Percentiles rank a stretch among this genome's conserved stretches.
These are phyloP conservation scores for Oryctes rhinoceros DNA, from an alignment of 1,140 invertebrate species.

Conservation along the genomic window DNA sequence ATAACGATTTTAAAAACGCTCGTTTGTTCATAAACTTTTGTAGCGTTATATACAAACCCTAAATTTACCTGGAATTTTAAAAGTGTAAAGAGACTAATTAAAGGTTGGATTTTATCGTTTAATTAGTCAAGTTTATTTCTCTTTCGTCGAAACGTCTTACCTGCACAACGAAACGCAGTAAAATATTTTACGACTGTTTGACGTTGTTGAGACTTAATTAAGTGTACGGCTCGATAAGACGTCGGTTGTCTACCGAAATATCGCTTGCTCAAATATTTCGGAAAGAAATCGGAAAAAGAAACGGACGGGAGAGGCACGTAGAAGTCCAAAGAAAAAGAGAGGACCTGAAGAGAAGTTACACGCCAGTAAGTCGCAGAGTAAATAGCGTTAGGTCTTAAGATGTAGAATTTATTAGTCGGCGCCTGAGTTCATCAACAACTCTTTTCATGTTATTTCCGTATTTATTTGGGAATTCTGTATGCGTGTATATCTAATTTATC, in stretches of 20 bases:
- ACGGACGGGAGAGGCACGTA: neutral
- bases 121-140: conserved; percentile 27
- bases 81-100: conserved; percentile 35
- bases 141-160: conserved; percentile 12
- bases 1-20: too few species aligned
- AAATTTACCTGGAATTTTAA: conserved; percentile 33
- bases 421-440: conserved; percentile 23
- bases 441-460: conserved; percentile 34
- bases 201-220: conserved; percentile 25
- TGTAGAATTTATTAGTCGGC: conserved; percentile 14
- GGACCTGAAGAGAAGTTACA: neutral
- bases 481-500: conserved; percentile 8
- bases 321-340: neutral
- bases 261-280: neutral
- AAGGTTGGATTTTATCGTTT: conserved; percentile 30
- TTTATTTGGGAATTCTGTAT: conserved; percentile 6
- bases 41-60: neutral
- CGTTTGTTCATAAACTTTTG: neutral
- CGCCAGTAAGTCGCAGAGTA: neutral
- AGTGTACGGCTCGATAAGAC: conserved; percentile 24
- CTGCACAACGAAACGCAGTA: conserved; percentile 21
- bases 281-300: conserved; percentile 2
- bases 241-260: conserved; percentile 19
- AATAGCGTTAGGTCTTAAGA: conserved; percentile 19
- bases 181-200: conserved; percentile 36